Evolutionary conservation across 2,113 vertebrate genomes (phyloP).

Genomic region (Benthochromis sp.): DNA sequence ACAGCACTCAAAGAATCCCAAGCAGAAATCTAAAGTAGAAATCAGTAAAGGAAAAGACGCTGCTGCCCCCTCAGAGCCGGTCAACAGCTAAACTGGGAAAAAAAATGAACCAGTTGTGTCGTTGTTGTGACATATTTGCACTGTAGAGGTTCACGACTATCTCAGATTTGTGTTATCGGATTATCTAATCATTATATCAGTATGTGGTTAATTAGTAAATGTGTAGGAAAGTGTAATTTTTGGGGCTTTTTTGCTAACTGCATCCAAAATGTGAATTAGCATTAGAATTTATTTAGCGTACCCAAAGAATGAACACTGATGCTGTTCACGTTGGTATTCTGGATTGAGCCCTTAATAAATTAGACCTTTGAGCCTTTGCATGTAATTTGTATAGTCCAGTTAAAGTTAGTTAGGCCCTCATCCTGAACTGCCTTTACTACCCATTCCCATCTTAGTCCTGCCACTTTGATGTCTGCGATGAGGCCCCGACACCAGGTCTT

Average conservation of each 20-base stretch:
- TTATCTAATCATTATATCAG: neutral
- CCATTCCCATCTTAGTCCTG: neutral
- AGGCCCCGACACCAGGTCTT: accelerated
- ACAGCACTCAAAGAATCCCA: neutral
- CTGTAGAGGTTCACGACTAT: neutral
- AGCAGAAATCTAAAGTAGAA: neutral
- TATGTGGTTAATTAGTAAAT: neutral
- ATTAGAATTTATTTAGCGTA: neutral
- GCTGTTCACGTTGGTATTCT: neutral
- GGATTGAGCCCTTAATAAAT: neutral
- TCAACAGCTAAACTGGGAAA: accelerated
- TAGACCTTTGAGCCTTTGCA: neutral
- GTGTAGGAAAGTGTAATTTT: neutral
- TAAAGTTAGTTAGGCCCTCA: neutral
- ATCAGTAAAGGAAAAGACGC: neutral
- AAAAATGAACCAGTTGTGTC: neutral
- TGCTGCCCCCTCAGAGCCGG: accelerated
- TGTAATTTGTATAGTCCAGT: neutral
- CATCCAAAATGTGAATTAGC: neutral
- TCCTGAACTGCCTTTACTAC: neutral
- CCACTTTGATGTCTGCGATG: neutral
- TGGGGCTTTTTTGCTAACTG: accelerated
- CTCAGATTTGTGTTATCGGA: neutral
- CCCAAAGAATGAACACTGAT: neutral
- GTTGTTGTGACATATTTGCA: accelerated